Evolutionary conservation across 2,113 vertebrate genomes (phyloP).

Genomic region (Mastomys coucha): DNA sequence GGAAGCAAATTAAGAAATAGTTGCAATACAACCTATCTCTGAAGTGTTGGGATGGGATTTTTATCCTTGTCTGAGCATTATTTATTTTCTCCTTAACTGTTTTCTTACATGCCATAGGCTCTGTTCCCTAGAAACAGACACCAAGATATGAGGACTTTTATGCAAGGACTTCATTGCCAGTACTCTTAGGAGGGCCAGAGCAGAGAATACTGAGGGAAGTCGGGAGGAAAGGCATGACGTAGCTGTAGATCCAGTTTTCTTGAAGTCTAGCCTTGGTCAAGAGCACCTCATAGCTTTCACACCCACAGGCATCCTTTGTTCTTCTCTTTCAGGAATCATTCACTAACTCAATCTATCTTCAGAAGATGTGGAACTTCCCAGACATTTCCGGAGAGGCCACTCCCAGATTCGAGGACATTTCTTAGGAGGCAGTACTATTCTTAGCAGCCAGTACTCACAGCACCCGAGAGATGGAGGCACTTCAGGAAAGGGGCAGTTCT

Average conservation of each 20-base stretch:
- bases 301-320: background rate
- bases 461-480: background rate
- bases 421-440: background rate
- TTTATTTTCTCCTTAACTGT: slow-evolving; percentile 34
- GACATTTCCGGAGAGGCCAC: background rate
- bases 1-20: background rate
- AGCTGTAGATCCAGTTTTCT: background rate
- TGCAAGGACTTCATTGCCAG: background rate
- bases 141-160: slow-evolving; percentile 27
- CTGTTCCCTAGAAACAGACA: background rate
- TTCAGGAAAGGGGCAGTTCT: background rate
- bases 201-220: background rate
- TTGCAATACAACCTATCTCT: slow-evolving; percentile 39
- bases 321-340: background rate
- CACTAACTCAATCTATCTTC: background rate
- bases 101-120: slow-evolving; percentile 33
- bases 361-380: background rate
- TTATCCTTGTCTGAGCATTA: background rate
- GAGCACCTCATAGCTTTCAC: background rate
- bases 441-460: background rate
- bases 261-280: background rate
- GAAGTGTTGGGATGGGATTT: background rate
- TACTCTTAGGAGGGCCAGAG: background rate
- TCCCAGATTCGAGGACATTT: background rate
- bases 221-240: background rate